Percentiles rank a stretch among this genome's conserved stretches.
phyloP scores from a whole-genome alignment of 1,140 invertebrate species.

The Rhynchophorus ferrugineus region DNA sequence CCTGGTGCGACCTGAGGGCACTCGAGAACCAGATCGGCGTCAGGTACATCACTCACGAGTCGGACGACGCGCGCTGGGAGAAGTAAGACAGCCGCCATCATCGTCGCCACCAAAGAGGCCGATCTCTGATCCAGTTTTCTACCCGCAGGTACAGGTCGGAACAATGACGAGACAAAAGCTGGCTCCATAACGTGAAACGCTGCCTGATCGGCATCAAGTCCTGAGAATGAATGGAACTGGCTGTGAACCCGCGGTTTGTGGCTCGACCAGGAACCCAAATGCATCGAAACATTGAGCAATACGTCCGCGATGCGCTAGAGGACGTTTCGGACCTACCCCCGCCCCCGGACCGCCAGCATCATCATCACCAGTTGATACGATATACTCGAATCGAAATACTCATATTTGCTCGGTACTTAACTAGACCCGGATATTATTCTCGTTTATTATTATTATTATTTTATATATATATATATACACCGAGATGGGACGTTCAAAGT shows the following conservation, averaged over 20 bases:
- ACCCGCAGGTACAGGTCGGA: constrained; percentile 24
- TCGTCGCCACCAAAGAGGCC: neutral
- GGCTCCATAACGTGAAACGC: constrained; percentile 37
- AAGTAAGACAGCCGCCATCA: constrained; percentile 15
- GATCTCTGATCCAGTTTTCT: too few relatives aligned
- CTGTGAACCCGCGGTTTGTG: neutral
- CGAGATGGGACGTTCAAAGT: too few relatives aligned
- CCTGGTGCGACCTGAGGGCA: constrained; percentile 88
- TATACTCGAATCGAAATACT: too few relatives aligned
- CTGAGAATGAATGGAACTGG: constrained; percentile 9
- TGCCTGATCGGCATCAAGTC: constrained; percentile 36
- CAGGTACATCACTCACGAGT: constrained; percentile 92
- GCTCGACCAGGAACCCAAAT: too few relatives aligned
- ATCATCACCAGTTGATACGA: too few relatives aligned
- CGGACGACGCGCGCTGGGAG: constrained; percentile 89
- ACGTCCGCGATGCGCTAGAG: too few relatives aligned
- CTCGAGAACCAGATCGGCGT: constrained; percentile 76
- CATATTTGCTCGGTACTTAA: too few relatives aligned
- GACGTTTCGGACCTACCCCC: too few relatives aligned
- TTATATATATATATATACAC: too few relatives aligned
- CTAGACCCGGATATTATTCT: too few relatives aligned
- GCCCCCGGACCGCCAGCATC: too few relatives aligned
- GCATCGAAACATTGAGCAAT: constrained; percentile 3
- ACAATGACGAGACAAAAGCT: constrained; percentile 37
- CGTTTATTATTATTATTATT: too few relatives aligned